Conservation (phyloP, 2,113 vertebrate genomes). For the Fulmarus glacialis region DNA sequence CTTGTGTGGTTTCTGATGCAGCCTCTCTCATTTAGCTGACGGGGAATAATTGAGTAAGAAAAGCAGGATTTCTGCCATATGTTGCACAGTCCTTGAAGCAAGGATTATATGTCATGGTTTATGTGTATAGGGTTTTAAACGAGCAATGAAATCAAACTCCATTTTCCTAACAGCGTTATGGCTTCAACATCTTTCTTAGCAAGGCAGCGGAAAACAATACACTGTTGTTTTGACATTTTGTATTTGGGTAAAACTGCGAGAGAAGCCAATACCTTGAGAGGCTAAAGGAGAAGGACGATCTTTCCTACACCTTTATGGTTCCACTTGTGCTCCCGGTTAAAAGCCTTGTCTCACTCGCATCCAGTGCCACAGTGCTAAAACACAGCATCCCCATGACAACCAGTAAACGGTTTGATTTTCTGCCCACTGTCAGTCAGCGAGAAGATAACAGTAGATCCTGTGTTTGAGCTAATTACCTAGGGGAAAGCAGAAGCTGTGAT, state of each 20-base stretch:
- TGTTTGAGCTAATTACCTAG: constrained; percentile 82
- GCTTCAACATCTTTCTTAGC: not conserved
- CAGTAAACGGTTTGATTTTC: constrained; percentile 82
- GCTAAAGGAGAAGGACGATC: not conserved
- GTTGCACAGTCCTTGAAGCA: not conserved
- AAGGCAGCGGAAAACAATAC: not conserved
- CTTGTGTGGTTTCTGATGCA: not conserved
- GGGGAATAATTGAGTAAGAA: not conserved
- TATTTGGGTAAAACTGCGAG: not conserved
- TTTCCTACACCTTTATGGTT: constrained; percentile 72
- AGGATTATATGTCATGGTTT: not conserved
- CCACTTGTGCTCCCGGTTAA: constrained; percentile 80
- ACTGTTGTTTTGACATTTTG: not conserved
- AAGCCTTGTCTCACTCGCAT: constrained; percentile 73
- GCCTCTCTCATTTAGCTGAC: not conserved
- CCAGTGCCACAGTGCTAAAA: constrained; percentile 79
- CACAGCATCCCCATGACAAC: constrained; percentile 84
- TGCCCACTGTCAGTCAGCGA: constrained; percentile 86
- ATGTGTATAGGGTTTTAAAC: not conserved
- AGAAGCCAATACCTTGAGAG: not conserved
- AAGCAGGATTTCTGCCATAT: not conserved
- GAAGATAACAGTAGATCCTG: constrained; percentile 79
- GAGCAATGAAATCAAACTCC: not conserved
- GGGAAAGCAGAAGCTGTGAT: constrained; percentile 2
- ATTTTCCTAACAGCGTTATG: not conserved